These are phyloP conservation scores for Pocillopora damicornis DNA, from an alignment of 64 coral and sea anemone genomes.

Conservation along the genomic window DNA sequence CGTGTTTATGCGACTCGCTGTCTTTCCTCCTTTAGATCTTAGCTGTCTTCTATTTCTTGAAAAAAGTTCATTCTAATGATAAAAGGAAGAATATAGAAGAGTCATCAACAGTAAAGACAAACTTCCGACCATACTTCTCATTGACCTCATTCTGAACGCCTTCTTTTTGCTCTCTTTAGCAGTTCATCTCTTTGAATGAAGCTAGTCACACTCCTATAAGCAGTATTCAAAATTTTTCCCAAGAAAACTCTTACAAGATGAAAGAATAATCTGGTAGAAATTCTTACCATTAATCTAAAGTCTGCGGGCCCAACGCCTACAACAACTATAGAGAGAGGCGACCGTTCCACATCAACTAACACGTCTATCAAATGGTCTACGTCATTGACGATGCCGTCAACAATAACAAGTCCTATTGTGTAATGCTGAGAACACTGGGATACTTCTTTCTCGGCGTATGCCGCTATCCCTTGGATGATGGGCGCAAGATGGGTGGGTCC, in stretches of 20 bases:
- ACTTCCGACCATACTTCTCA: not conserved
- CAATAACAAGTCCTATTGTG: conserved; percentile 71
- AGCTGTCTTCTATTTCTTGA: conserved; percentile 17
- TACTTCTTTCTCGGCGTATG: conserved; percentile 58
- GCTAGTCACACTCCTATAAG: too few relatives aligned
- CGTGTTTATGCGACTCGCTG: conserved; percentile 43
- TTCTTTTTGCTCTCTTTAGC: too few relatives aligned
- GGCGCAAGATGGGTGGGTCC: conserved; percentile 90
- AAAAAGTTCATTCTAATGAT: conserved; percentile 64
- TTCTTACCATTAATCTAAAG: conserved; percentile 82
- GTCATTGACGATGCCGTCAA: conserved; percentile 91
- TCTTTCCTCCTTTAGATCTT: conserved; percentile 53
- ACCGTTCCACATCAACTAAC: conserved; percentile 38
- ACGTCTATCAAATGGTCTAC: conserved; percentile 55
- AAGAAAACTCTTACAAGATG: not conserved
- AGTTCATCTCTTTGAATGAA: too few relatives aligned
- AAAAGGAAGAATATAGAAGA: not conserved
- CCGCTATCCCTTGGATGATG: conserved; percentile 60
- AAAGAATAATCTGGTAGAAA: too few relatives aligned
- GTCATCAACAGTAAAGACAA: not conserved
- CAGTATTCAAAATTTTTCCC: not conserved
- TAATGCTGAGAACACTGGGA: conserved; percentile 67
- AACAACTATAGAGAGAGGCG: conserved; percentile 83
- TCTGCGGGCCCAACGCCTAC: conserved; percentile 85
- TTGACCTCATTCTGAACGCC: too few relatives aligned